phyloP scores from a whole-genome alignment of 1,140 invertebrate species.

The Drosophila sechellia region DNA sequence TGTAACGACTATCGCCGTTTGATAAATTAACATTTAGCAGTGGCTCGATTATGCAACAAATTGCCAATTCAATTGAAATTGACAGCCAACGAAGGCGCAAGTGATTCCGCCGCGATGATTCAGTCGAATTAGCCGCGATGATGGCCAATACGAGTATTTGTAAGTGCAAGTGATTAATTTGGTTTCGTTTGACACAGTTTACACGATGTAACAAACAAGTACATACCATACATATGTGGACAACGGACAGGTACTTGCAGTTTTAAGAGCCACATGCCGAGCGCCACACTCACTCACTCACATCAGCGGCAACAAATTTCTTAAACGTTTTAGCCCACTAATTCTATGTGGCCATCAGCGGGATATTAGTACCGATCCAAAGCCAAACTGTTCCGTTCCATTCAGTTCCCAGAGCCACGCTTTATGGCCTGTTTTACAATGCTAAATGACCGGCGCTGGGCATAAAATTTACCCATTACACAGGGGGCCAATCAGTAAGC shows the following conservation, averaged over 20 bases:
- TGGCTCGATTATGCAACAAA: constrained; percentile 80
- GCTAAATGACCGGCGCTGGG: constrained; percentile 59
- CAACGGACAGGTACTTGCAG: constrained; percentile 1
- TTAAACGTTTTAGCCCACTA: constrained; percentile 61
- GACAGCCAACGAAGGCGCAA: constrained; percentile 58
- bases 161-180: constrained; percentile 73
- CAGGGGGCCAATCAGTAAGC: constrained; percentile 73
- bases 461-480: constrained; percentile 74
- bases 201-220: constrained; percentile 2
- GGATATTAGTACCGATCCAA: constrained; percentile 57
- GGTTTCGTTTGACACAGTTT: constrained; percentile 69
- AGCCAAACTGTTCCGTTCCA: neutral
- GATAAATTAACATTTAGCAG: constrained; percentile 81
- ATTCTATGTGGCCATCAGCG: constrained; percentile 60
- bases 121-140: constrained; percentile 31
- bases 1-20: constrained; percentile 76
- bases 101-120: constrained; percentile 23
- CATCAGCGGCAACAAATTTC: constrained; percentile 60
- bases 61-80: constrained; percentile 79
- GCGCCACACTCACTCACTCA: constrained; percentile 23
- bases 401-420: constrained; percentile 58
- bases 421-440: constrained; percentile 80
- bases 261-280: constrained; percentile 40
- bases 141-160: constrained; percentile 26
- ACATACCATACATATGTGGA: neutral